Evolutionary conservation across 92 coral and sea anemone species (phyloP).

Genomic region (Paragorgia papillata): DNA sequence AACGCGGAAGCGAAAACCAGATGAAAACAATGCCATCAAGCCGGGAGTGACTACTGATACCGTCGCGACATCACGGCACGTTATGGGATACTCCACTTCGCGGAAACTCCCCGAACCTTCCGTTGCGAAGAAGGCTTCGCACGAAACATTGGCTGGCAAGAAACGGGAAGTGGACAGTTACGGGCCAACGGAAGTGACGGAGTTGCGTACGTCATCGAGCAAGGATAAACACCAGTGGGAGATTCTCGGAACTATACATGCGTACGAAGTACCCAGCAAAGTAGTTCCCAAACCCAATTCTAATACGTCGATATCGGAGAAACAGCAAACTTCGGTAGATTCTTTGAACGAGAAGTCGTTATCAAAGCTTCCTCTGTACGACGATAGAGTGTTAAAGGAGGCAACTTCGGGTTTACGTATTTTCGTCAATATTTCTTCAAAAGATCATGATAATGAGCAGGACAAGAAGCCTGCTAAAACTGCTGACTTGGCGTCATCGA

Average conservation of each 20-base stretch:
- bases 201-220: conserved; percentile 13
- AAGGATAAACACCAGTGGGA: not conserved
- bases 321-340: not conserved
- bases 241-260: conserved; percentile 24
- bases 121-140: conserved; percentile 15
- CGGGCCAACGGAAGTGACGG: conserved; percentile 22
- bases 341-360: no score
- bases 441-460: not conserved
- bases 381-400: conserved; percentile 24
- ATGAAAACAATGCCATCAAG: not conserved
- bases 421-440: conserved; percentile 9
- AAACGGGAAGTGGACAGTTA: conserved; percentile 5
- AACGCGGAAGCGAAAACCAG: not conserved
- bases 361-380: conserved; percentile 32
- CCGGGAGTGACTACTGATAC: not conserved
- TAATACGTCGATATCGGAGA: not conserved
- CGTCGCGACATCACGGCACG: not conserved
- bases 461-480: not conserved
- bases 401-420: conserved; percentile 26
- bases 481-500: not conserved
- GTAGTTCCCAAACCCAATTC: not conserved
- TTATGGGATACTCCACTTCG: not conserved
- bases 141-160: not conserved
- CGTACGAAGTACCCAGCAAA: conserved; percentile 15
- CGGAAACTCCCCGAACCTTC: not conserved